Evolutionary conservation across 2,888 invertebrate species (phyloP).

Genomic region (Mimachlamys varia): DNA sequence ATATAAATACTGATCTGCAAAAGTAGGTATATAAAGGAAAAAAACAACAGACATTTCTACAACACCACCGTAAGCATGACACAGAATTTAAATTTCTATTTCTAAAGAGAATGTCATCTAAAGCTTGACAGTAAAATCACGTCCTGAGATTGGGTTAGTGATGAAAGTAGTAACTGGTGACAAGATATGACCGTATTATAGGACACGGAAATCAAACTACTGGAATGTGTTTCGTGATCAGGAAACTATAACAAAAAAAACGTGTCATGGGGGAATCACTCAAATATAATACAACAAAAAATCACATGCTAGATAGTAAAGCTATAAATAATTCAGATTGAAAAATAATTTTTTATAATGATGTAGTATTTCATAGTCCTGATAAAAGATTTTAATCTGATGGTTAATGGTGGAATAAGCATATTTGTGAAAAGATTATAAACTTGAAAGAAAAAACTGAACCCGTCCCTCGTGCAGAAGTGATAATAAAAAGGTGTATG

Average conservation of each 20-base stretch:
- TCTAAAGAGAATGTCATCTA: not conserved
- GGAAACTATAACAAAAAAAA: not conserved
- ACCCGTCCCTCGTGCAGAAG: not conserved
- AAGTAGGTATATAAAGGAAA: not conserved
- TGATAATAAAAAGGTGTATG: not conserved
- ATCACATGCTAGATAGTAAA: not conserved
- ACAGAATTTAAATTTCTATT: not conserved
- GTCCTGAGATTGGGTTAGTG: not conserved
- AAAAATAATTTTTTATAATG: no score
- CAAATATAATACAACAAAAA: not conserved
- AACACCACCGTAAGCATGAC: not conserved
- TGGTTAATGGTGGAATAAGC: not conserved
- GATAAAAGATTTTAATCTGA: not conserved
- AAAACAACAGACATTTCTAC: not conserved
- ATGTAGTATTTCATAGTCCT: not conserved
- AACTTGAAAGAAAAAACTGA: not conserved
- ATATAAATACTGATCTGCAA: no score
- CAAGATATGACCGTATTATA: no score
- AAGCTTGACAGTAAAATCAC: not conserved
- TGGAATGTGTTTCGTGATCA: constrained; percentile 14
- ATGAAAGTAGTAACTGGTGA: not conserved
- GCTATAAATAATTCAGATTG: not conserved
- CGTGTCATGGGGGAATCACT: not conserved
- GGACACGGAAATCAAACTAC: not conserved
- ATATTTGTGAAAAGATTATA: not conserved